phyloP scores from a whole-genome alignment of 2,797 vertebrate genomes.

The Acanthiza pusilla region DNA sequence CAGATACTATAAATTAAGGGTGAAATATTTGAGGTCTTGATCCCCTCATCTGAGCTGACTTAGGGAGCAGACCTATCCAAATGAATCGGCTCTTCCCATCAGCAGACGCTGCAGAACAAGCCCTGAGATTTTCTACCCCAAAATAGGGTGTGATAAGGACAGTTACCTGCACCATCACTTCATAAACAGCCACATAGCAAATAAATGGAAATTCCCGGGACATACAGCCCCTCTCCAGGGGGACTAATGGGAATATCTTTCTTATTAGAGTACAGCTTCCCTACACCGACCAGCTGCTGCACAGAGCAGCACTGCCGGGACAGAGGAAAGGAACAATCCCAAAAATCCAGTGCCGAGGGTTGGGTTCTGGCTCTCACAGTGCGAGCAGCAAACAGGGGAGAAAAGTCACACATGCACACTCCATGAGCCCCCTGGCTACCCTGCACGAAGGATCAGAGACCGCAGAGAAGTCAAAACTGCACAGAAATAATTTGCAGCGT shows the following conservation, averaged over 20 bases:
- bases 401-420: not conserved
- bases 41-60: constrained; percentile 2
- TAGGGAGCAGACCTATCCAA: not conserved
- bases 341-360: not conserved
- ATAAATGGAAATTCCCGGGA: not conserved
- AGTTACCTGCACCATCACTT: not conserved
- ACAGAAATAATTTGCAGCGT: accelerated
- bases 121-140: not conserved
- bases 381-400: not conserved
- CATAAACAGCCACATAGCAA: not conserved
- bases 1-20: constrained; percentile 32
- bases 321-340: not conserved
- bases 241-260: not conserved
- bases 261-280: not conserved
- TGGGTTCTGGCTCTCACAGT: not conserved
- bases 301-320: not conserved
- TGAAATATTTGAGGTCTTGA: constrained; percentile 53
- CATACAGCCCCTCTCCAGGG: not conserved
- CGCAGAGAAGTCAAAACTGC: not conserved
- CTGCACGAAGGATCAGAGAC: not conserved
- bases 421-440: accelerated
- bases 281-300: not conserved
- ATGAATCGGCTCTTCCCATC: not conserved
- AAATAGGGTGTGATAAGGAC: not conserved
- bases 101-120: not conserved